Conservation (phyloP, 2,113 vertebrate species). For the Myanophis thanlyinensis region DNA sequence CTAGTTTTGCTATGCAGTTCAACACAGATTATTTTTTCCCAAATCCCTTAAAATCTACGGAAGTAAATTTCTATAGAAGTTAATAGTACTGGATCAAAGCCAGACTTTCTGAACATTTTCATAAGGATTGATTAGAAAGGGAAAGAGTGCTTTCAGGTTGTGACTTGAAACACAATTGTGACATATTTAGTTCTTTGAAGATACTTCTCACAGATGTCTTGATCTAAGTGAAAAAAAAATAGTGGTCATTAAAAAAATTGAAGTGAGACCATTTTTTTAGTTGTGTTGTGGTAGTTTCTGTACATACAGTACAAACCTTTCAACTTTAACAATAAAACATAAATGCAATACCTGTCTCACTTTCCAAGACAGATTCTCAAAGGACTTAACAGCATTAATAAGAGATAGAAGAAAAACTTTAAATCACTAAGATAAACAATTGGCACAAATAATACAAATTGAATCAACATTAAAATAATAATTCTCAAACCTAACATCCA, state of each 20-base stretch:
- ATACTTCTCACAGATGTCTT: slow-evolving; percentile 16
- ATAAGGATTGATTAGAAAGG: slow-evolving; percentile 27
- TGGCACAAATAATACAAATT: neutral
- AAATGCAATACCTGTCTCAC: neutral
- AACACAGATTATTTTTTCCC: fast-evolving
- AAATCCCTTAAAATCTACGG: neutral
- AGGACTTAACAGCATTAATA: neutral
- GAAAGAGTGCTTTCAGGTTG: slow-evolving; percentile 25
- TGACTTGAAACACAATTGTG: slow-evolving; percentile 23
- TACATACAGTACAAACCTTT: neutral
- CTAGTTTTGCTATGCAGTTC: fast-evolving
- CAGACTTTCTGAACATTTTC: slow-evolving; percentile 18
- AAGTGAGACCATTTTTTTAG: neutral
- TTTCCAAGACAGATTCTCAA: neutral
- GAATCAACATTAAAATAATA: neutral
- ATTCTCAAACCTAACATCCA: neutral
- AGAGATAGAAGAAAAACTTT: neutral
- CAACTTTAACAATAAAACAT: neutral
- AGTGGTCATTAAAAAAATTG: slow-evolving; percentile 1
- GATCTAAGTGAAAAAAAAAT: neutral
- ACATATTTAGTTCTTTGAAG: neutral
- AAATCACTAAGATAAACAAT: neutral
- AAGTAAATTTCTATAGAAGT: slow-evolving; percentile 10
- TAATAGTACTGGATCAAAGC: neutral
- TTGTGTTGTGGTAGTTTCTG: neutral